phyloP scores from a whole-genome alignment of 2,113 vertebrate genomes.

The Siniperca knerii region DNA sequence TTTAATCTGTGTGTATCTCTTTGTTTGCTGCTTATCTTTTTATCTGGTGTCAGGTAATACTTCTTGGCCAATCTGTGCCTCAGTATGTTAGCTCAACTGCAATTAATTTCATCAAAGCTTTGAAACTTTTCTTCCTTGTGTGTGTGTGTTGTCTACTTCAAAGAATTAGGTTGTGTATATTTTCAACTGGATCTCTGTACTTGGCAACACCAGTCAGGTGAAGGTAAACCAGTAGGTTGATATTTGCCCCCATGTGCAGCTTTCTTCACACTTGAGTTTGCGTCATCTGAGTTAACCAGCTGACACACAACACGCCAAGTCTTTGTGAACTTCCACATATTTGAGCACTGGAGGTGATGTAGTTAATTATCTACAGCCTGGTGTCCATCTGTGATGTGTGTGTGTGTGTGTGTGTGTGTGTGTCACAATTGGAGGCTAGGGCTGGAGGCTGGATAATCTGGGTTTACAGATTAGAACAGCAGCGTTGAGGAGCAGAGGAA shows the following conservation, averaged over 20 bases:
- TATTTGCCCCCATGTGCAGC: constrained; percentile 1
- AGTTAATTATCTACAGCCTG: constrained; percentile 75
- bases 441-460: constrained; percentile 86
- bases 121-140: not conserved
- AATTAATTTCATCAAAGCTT: not conserved
- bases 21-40: constrained; percentile 25
- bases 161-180: not conserved
- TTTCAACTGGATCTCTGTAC: not conserved
- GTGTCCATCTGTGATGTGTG: constrained; percentile 81
- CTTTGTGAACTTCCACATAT: constrained; percentile 43
- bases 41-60: constrained; percentile 32
- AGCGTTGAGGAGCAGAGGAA: constrained; percentile 67
- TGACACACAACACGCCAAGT: constrained; percentile 42
- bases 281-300: constrained; percentile 18
- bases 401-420: constrained; percentile 43
- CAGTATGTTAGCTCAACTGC: constrained; percentile 1
- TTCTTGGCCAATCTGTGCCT: constrained; percentile 19
- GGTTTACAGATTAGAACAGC: constrained; percentile 89
- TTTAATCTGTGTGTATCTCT: constrained; percentile 4
- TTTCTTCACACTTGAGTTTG: constrained; percentile 15
- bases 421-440: constrained; percentile 50
- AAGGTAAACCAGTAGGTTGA: constrained; percentile 6
- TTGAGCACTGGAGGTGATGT: constrained; percentile 46
- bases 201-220: not conserved
- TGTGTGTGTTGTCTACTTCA: not conserved